Percentiles rank a stretch among this genome's conserved stretches.
These are phyloP conservation scores for Corynorhinus townsendii DNA, from an alignment of 2,113 vertebrate species.

Conservation along the genomic window DNA sequence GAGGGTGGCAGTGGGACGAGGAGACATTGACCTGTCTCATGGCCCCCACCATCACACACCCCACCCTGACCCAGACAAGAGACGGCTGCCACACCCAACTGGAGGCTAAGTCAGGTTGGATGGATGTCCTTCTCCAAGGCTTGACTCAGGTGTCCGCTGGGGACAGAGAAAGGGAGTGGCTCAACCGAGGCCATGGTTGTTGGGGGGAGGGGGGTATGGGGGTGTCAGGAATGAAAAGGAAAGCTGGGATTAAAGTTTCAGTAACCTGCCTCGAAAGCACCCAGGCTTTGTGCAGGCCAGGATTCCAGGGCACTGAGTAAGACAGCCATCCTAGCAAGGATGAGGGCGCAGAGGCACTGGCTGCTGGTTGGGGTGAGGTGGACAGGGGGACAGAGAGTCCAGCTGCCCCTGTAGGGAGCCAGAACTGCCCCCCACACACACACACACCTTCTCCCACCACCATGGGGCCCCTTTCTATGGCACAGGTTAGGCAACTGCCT, in stretches of 20 bases:
- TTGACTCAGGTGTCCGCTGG: conserved; percentile 1
- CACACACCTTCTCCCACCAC: not conserved
- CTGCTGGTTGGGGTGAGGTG: not conserved
- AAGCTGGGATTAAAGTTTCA: conserved; percentile 75
- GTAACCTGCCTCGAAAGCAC: conserved; percentile 64
- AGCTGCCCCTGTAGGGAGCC: not conserved
- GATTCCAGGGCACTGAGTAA: conserved; percentile 66
- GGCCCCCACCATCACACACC: not conserved
- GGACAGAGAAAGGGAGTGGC: conserved; percentile 55
- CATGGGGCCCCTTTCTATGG: not conserved
- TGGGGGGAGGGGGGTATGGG: not conserved
- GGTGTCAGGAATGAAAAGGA: conserved; percentile 57
- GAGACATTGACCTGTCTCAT: not conserved
- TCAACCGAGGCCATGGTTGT: conserved; percentile 23
- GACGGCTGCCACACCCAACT: not conserved
- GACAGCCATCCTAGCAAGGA: not conserved
- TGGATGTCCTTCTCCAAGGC: not conserved
- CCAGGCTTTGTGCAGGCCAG: not conserved
- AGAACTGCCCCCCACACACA: too few relatives aligned
- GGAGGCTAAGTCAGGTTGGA: not conserved
- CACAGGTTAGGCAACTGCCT: not conserved
- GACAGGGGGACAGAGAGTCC: not conserved
- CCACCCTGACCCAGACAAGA: not conserved
- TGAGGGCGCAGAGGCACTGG: not conserved
- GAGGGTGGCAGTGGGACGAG: not conserved